These are phyloP conservation scores for Corythornis cristatus DNA, from an alignment of 2,113 vertebrate genomes.

Conservation along the genomic window DNA sequence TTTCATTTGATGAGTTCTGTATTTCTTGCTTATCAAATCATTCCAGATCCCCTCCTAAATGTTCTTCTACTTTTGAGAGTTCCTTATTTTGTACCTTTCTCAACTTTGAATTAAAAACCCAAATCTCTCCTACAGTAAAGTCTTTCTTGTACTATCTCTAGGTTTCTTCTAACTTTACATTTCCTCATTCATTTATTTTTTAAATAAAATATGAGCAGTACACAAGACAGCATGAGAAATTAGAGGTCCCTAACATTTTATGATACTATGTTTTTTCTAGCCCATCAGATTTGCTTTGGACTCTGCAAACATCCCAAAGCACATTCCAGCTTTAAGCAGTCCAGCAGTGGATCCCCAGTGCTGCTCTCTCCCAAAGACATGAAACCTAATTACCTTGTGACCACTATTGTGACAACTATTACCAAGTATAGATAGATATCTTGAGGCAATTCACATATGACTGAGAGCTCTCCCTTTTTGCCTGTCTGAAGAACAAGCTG, in stretches of 20 bases:
- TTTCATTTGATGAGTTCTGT: slow-evolving; percentile 1
- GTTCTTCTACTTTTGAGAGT: not conserved
- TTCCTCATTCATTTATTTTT: not conserved
- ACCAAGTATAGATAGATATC: not conserved
- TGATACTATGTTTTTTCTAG: not conserved
- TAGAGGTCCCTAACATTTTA: no score
- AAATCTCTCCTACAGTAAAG: not conserved
- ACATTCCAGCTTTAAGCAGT: not conserved
- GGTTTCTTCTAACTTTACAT: not conserved
- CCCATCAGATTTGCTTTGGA: not conserved
- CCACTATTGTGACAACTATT: not conserved
- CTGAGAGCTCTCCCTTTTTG: not conserved
- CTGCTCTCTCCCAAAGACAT: not conserved
- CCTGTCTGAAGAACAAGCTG: not conserved
- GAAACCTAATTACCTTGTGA: not conserved
- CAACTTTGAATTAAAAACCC: not conserved
- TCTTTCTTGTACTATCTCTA: not conserved
- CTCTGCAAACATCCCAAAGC: not conserved
- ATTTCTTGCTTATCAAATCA: not conserved
- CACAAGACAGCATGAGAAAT: accelerated
- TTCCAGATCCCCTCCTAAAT: not conserved
- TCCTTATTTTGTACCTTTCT: not conserved
- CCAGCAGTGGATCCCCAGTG: not conserved
- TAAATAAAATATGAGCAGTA: not conserved
- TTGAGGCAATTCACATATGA: not conserved